Percentiles rank a stretch among this genome's conserved stretches.
These are phyloP conservation scores for Calypte anna DNA, from an alignment of 2,113 vertebrate species.

Conservation along the genomic window DNA sequence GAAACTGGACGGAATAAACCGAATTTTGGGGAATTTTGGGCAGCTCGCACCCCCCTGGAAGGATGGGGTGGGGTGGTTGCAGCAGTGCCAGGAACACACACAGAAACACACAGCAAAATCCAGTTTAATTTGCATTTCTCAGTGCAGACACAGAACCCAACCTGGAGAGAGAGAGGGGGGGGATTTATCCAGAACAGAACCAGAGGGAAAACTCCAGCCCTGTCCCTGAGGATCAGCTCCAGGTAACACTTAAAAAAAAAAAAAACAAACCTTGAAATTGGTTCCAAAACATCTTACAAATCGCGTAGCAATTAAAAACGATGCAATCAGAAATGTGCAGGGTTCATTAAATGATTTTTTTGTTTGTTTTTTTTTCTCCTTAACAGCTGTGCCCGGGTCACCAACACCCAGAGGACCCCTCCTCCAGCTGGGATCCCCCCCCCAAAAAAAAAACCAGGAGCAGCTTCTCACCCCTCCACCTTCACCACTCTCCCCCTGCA, in stretches of 20 bases:
- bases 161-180: not conserved
- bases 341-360: slow-evolving; percentile 5
- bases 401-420: not conserved
- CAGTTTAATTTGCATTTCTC: slow-evolving; percentile 81
- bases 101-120: slow-evolving; percentile 77
- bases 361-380: not conserved
- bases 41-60: slow-evolving; percentile 73
- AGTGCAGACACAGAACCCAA: slow-evolving; percentile 78
- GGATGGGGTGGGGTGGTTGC: slow-evolving; percentile 68
- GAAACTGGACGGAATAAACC: slow-evolving; percentile 74
- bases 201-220: slow-evolving; percentile 53
- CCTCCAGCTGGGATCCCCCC: too few relatives aligned
- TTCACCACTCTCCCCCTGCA: not conserved
- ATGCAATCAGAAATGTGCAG: not conserved
- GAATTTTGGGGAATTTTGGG: slow-evolving; percentile 60
- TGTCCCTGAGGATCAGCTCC: slow-evolving; percentile 45
- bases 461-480: not conserved
- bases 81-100: slow-evolving; percentile 69
- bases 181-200: too few relatives aligned
- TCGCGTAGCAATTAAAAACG: slow-evolving; percentile 38
- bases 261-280: not conserved
- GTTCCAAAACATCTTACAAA: slow-evolving; percentile 40
- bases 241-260: slow-evolving; percentile 45
- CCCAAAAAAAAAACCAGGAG: not conserved
- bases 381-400: not conserved